Conservation (phyloP, 2,888 invertebrate genomes). For the Allolobophora icterica region DNA sequence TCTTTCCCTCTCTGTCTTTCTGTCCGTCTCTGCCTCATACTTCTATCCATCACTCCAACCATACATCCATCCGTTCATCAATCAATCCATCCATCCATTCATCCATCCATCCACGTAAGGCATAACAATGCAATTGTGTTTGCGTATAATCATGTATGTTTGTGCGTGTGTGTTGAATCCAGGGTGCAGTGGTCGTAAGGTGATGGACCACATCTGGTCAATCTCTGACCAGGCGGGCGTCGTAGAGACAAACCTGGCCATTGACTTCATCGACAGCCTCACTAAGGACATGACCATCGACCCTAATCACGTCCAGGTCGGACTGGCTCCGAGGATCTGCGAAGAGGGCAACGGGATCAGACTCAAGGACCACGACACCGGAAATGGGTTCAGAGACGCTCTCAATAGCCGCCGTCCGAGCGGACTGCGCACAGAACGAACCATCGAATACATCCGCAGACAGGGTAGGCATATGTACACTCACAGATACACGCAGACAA, state of each 20-base stretch:
- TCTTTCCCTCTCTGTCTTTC: too few species aligned
- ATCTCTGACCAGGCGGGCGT: constrained; percentile 30
- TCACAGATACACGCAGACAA: too few species aligned
- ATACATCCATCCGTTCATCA: too few species aligned
- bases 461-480: background rate
- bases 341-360: background rate
- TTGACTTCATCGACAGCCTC: background rate
- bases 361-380: constrained; percentile 33
- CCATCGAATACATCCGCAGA: background rate
- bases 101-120: too few species aligned
- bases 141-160: background rate
- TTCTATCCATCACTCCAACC: too few species aligned
- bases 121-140: too few species aligned
- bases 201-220: constrained; percentile 30
- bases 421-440: background rate
- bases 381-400: constrained; percentile 2
- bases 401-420: background rate
- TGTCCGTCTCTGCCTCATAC: too few species aligned
- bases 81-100: too few species aligned
- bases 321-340: constrained; percentile 28
- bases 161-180: background rate
- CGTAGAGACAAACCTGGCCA: background rate
- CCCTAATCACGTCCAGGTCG: constrained; percentile 30
- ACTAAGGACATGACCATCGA: constrained; percentile 21
- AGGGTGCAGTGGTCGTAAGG: constrained; percentile 18